Base-by-base conservation (phyloP, 1,140 invertebrate species). In the Globodera rostochiensis region DNA sequence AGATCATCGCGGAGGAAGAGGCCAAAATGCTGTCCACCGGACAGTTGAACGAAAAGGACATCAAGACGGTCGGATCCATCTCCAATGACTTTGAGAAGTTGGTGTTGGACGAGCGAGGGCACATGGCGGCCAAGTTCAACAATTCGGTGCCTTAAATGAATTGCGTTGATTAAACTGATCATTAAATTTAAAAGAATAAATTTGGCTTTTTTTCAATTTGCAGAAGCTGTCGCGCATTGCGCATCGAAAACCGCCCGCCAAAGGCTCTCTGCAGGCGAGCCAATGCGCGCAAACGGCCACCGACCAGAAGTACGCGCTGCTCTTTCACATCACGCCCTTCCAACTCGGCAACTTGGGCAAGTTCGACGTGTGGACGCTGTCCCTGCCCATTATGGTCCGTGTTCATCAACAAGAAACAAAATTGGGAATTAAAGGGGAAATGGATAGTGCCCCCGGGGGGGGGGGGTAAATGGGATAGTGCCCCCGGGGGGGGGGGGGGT, bases 1-100 rank as follows among this genome's bases (percentile, higher is more conserved):
- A 69, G 77, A 89, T 89, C 36, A 90, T 89, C 57, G 87, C 88
- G 2, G 88, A 89, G 53, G 88, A 89, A 73, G 88, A 89, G 60
- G 88, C 88, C 9, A 83, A 82, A 73, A 70, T 85, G 73, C 73
- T 89, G 19, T 82, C 80, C 66, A 81, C 74, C 46, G 81, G 85
- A 11, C 84, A 87, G 74, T 77, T 87, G 21, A 82, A 73, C 66
- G 87, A 87, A 67, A 88, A 88, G 66, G 86, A 87, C 36, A 86
- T 87, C 46, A 89, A 89, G 73, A 86, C 85, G 3, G 88, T 89
- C 11, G 88, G 88, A 2, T 87, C 87, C 0, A 89, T 89, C 70
- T 89, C 87, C 80, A 90, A 90, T 57, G 88, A 89, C 47, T 89
- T 86, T 64, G 88, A 89, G 79, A 89, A 89, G 81, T 75, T 89